A percentile compares a stretch with the other conserved stretches of the same genome.
Evolutionary conservation across 2,797 vertebrate species (phyloP).

Genomic region (Avahi laniger): DNA sequence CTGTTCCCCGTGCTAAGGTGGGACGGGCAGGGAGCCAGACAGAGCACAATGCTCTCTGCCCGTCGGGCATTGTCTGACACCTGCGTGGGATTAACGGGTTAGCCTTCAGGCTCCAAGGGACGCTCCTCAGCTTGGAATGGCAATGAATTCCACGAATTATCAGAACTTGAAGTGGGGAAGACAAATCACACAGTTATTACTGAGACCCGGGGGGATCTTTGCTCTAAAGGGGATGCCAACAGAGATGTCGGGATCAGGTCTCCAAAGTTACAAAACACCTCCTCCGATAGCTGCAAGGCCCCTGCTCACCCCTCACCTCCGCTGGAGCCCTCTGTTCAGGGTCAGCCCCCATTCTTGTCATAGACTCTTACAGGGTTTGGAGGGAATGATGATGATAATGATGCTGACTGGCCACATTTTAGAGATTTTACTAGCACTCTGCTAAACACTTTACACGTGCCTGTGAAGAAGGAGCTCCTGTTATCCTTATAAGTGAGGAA

Average conservation of each 20-base stretch:
- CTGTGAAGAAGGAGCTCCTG: neutral
- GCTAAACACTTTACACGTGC: neutral
- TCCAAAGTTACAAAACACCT: neutral
- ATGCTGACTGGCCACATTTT: neutral
- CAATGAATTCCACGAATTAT: slow-evolving; percentile 45
- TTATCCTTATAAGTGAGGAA: neutral
- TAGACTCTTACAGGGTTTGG: neutral
- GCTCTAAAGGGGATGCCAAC: neutral
- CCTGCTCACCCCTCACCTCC: neutral
- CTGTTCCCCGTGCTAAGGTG: neutral
- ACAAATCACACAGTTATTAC: neutral
- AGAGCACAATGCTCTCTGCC: slow-evolving; percentile 67
- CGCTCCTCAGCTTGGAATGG: slow-evolving; percentile 43
- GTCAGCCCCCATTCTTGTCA: neutral
- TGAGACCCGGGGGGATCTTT: neutral
- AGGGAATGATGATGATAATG: neutral
- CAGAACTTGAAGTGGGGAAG: neutral
- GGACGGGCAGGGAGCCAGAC: slow-evolving; percentile 62
- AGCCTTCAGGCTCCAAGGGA: neutral
- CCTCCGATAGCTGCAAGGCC: neutral
- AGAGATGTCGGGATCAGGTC: neutral
- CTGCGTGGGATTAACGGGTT: slow-evolving; percentile 70
- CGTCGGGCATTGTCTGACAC: slow-evolving; percentile 75
- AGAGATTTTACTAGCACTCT: neutral
- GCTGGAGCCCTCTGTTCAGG: neutral